Conservation (phyloP, 1,140 invertebrate species). For the Tribolium castaneum region DNA sequence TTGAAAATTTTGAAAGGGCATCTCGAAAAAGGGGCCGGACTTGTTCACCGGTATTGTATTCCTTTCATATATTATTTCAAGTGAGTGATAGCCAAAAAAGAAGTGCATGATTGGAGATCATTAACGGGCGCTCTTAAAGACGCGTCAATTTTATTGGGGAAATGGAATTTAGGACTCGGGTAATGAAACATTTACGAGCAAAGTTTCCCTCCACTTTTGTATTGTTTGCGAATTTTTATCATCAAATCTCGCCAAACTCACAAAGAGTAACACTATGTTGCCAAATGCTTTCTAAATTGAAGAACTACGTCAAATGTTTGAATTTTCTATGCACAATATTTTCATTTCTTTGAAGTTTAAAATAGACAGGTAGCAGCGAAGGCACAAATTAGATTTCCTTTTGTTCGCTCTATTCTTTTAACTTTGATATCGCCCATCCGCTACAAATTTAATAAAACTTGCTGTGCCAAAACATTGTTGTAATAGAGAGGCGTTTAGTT, state of each 20-base stretch:
- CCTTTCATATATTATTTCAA: neutral
- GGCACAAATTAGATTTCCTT: neutral
- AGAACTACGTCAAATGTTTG: neutral
- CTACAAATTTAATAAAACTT: no score
- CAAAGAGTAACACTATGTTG: neutral
- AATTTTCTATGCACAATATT: neutral
- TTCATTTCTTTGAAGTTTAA: neutral
- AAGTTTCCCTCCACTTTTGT: neutral
- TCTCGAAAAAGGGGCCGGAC: neutral
- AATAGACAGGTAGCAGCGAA: neutral
- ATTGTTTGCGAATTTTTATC: neutral
- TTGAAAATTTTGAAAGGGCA: neutral
- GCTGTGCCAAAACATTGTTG: no score
- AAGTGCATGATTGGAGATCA: neutral
- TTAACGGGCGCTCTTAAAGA: neutral
- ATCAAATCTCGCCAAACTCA: neutral
- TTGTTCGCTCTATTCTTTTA: neutral
- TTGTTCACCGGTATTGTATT: neutral
- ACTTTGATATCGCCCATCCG: neutral
- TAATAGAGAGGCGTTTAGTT: no score
- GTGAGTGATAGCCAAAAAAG: neutral
- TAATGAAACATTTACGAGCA: neutral
- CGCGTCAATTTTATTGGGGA: neutral
- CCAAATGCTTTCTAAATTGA: neutral
- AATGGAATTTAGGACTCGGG: neutral